These are phyloP conservation scores for Odontothrips loti DNA, from an alignment of 2,888 invertebrate species.

Conservation along the genomic window DNA sequence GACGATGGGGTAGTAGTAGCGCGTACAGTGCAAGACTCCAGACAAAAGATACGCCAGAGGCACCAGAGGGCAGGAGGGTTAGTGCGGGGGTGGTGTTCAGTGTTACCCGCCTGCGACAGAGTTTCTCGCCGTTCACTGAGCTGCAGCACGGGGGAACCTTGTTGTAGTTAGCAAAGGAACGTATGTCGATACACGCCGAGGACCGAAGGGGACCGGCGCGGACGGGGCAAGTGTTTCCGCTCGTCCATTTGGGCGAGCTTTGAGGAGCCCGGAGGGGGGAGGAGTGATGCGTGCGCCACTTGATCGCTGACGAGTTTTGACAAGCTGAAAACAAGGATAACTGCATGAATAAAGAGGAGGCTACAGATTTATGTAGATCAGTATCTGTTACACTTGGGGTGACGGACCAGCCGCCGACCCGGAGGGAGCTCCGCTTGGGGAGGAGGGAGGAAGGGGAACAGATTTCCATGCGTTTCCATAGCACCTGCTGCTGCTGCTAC, in stretches of 20 bases:
- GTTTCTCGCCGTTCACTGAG: too few relatives aligned
- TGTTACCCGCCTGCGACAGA: too few relatives aligned
- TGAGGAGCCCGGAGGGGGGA: too few relatives aligned
- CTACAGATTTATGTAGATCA: slow-evolving; percentile 19
- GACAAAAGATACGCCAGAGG: background rate
- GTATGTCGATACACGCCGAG: background rate
- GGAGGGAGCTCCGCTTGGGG: background rate
- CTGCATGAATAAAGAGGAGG: background rate
- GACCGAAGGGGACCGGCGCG: background rate
- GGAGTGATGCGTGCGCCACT: background rate
- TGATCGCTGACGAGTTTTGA: slow-evolving; percentile 20
- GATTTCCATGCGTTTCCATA: background rate
- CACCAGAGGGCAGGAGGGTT: background rate
- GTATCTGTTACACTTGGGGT: slow-evolving; percentile 22
- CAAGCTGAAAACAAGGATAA: slow-evolving; percentile 25
- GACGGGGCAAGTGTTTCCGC: background rate
- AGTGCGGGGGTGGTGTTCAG: background rate
- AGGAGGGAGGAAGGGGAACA: background rate
- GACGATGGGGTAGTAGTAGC: background rate
- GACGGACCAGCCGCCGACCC: background rate
- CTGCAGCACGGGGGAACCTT: too few relatives aligned
- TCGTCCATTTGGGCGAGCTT: too few relatives aligned
- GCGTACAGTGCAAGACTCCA: background rate
- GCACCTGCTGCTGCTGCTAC: background rate
- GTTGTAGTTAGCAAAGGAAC: too few relatives aligned